phyloP scores from a whole-genome alignment of 92 coral and sea anemone genomes.

The Scolanthus callimorphus region DNA sequence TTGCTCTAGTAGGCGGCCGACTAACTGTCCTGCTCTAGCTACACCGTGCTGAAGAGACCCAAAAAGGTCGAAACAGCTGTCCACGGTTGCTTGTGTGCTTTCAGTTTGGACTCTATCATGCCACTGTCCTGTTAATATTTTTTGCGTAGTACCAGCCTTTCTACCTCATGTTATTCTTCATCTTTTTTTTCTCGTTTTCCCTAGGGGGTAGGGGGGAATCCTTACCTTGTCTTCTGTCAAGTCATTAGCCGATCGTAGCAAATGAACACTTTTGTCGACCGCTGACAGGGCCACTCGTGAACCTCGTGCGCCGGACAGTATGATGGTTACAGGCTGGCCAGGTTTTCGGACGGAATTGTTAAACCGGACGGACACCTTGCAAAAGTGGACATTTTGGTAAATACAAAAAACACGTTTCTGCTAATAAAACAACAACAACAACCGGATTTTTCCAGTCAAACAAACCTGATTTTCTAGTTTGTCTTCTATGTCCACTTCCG shows the following conservation, averaged over 20 bases:
- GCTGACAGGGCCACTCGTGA: conserved; percentile 90
- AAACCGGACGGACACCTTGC: conserved; percentile 69
- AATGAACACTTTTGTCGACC: conserved; percentile 89
- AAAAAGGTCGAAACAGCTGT: too few relatives aligned
- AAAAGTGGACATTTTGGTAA: background rate
- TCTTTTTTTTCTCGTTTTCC: too few relatives aligned
- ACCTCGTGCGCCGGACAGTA: conserved; percentile 76
- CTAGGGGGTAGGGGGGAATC: background rate
- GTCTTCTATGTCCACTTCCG: conserved; percentile 66
- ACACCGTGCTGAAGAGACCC: too few relatives aligned
- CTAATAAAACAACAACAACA: too few relatives aligned
- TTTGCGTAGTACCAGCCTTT: too few relatives aligned
- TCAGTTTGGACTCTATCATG: too few relatives aligned
- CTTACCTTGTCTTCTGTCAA: conserved; percentile 65
- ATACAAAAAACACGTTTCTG: too few relatives aligned
- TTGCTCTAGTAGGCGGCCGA: too few relatives aligned
- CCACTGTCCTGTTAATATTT: too few relatives aligned
- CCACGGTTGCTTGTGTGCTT: too few relatives aligned
- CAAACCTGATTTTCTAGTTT: conserved; percentile 81
- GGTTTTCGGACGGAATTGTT: conserved; percentile 67
- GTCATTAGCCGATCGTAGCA: conserved; percentile 76
- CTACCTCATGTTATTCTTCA: too few relatives aligned
- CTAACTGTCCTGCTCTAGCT: too few relatives aligned
- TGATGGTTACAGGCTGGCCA: conserved; percentile 73
- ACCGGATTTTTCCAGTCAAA: background rate